Base-by-base conservation (phyloP, 2,888 invertebrate species). In the Acanthococcus lagerstroemiae region DNA sequence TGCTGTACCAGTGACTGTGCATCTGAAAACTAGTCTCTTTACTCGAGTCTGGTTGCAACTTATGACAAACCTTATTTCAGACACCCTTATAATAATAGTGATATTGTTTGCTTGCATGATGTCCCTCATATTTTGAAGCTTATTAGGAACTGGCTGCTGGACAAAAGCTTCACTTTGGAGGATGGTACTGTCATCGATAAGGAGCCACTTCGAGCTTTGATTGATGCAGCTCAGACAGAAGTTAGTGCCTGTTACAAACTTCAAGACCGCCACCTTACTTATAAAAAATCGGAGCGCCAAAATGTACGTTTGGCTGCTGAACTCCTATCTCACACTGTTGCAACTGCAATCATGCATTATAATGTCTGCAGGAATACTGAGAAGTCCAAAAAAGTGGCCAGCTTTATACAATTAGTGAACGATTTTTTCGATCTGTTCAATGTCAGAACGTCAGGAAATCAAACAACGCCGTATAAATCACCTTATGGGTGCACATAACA, bases 111-210 rank as follows among this genome's bases (percentile, higher is more conserved):
- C 26, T 48, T 60, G 15, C 46, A 27, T 3, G 60, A 60, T 48
- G 48, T 15, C 9, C 60, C 48, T 4, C 46, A 60, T 50, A 6
- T 60, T 1, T 45, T 60, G 1, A 60, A 60, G 50, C 17, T 60
- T 9, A 24, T 26, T 12, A 15, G 60, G 4, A 60, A 60, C 25
- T 60, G 60, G 60, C 4, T 60, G 1, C 22, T 46, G 9, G 60
- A 60, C 25, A 37, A 60, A 15, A 50, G 60, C 2, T 48, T 60
- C 12, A 1, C n/a, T 9, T 25, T 26, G 2, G 26, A 60, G 21
- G 9, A 45, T 1, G 25, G 56, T 56, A 15, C n/a, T 6, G 12
- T 22, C 27, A 46, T 60, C 22, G 17, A 37, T 9, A 37, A 1
- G 1, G 45, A 58, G 19, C 58, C 60, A 37, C 9, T 54, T 24